Conservation (phyloP, 2,113 vertebrate genomes). For the Varanus salvator region DNA sequence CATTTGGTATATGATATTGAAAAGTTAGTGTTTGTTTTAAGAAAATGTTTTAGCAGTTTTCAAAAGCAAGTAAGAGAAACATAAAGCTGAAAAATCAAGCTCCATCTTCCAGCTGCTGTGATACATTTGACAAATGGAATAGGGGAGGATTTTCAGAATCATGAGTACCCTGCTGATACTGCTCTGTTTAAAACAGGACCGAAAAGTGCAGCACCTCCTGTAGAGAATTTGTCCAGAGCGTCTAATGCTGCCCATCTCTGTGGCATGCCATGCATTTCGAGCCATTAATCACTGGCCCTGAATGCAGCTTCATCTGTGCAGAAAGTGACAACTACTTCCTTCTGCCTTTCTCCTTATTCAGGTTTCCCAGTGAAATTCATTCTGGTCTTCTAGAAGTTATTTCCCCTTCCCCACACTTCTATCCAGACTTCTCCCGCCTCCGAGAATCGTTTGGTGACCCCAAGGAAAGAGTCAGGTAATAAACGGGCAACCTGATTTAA, state of each 20-base stretch:
- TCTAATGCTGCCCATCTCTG: slow-evolving; percentile 23
- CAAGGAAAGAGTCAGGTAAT: slow-evolving; percentile 92
- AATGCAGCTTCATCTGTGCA: background rate
- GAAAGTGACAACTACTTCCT: slow-evolving; percentile 44
- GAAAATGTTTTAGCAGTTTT: background rate
- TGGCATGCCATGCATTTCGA: slow-evolving; percentile 13
- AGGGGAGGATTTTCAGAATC: background rate
- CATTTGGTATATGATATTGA: background rate
- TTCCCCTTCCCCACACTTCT: slow-evolving; percentile 93
- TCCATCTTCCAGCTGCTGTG: background rate
- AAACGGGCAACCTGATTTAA: background rate
- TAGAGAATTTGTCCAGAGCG: slow-evolving; percentile 3
- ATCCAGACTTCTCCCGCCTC: slow-evolving; percentile 92
- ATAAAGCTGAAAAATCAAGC: rapidly evolving
- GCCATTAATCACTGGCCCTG: background rate
- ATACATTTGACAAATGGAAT: background rate
- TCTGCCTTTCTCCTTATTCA: slow-evolving; percentile 54
- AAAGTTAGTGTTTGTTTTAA: background rate
- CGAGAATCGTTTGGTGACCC: slow-evolving; percentile 94
- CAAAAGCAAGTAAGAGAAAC: background rate
- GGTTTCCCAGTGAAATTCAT: slow-evolving; percentile 91
- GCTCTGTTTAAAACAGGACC: slow-evolving; percentile 8
- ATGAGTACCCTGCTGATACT: slow-evolving; percentile 1
- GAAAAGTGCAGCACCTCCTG: background rate
- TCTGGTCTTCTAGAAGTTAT: slow-evolving; percentile 93